Evolutionary conservation across 1,140 invertebrate species (phyloP).

Genomic region (Hestina assimilis): DNA sequence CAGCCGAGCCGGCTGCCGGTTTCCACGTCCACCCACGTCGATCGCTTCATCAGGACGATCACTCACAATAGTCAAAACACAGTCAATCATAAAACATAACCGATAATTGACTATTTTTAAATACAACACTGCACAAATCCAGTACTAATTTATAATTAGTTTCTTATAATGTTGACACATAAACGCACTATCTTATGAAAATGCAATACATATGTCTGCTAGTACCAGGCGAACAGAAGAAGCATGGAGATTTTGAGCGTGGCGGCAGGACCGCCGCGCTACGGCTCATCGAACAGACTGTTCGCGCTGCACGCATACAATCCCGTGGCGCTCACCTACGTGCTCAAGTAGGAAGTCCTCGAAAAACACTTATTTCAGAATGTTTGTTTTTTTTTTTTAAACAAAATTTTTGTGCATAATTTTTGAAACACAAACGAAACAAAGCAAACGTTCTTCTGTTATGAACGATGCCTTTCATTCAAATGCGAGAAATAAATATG

Average conservation of each 20-base stretch:
- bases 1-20: slow-evolving; percentile 75
- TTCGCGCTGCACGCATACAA: slow-evolving; percentile 30
- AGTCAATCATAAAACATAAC: slow-evolving; percentile 48
- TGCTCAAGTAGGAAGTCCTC: slow-evolving; percentile 52
- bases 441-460: slow-evolving; percentile 3
- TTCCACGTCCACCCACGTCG: slow-evolving; percentile 78
- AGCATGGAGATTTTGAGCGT: slow-evolving; percentile 38
- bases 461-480: not conserved
- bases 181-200: not conserved
- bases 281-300: slow-evolving; percentile 73
- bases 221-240: slow-evolving; percentile 32
- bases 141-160: slow-evolving; percentile 18
- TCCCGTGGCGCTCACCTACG: slow-evolving; percentile 40
- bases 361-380: slow-evolving; percentile 19
- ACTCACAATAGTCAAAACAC: slow-evolving; percentile 35
- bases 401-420: slow-evolving; percentile 5
- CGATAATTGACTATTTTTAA: slow-evolving; percentile 8
- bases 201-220: slow-evolving; percentile 6
- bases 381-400: not conserved
- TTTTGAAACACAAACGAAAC: slow-evolving; percentile 5
- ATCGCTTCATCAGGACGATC: slow-evolving; percentile 73
- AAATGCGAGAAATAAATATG: slow-evolving; percentile 1
- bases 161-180: not conserved
- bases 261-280: slow-evolving; percentile 72
- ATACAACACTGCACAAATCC: slow-evolving; percentile 19